A percentile compares a stretch with the other conserved stretches of the same genome.
phyloP scores from a whole-genome alignment of 1,140 invertebrate genomes.

The Cyrtorhinus lividipennis region DNA sequence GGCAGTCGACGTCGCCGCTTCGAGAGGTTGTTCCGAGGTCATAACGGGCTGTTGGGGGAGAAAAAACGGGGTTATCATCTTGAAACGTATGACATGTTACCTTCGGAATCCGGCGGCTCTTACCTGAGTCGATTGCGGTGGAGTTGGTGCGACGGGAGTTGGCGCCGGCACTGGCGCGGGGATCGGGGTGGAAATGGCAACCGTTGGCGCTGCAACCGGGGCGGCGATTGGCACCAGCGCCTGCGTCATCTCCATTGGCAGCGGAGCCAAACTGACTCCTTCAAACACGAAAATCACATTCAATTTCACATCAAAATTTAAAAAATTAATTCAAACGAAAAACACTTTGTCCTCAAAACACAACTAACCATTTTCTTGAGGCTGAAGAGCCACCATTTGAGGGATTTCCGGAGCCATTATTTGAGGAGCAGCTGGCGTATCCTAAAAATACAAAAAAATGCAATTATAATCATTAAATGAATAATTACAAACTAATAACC shows the following conservation, averaged over 20 bases:
- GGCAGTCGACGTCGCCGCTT: slow-evolving; percentile 24
- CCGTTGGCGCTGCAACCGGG: neutral
- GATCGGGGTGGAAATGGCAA: neutral
- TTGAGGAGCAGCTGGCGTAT: neutral
- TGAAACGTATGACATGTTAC: too few species aligned
- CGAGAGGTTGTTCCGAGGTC: neutral
- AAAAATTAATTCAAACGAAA: neutral
- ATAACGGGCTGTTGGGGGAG: neutral
- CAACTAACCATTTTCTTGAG: neutral
- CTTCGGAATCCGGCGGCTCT: too few species aligned
- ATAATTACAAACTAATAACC: too few species aligned
- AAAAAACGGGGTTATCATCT: too few species aligned
- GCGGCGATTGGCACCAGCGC: neutral
- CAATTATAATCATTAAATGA: too few species aligned
- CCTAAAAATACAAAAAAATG: too few species aligned
- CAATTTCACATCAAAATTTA: too few species aligned
- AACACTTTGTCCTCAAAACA: neutral
- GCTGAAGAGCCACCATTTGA: neutral
- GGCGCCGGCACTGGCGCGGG: neutral
- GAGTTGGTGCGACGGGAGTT: neutral
- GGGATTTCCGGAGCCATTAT: neutral
- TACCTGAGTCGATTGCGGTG: neutral
- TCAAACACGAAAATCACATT: too few species aligned
- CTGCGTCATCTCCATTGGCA: neutral
- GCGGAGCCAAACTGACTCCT: too few species aligned